Percentiles rank a stretch among this genome's conserved stretches.
phyloP scores from a whole-genome alignment of 2,113 vertebrate genomes.

The Hippocampus mohnikei region DNA sequence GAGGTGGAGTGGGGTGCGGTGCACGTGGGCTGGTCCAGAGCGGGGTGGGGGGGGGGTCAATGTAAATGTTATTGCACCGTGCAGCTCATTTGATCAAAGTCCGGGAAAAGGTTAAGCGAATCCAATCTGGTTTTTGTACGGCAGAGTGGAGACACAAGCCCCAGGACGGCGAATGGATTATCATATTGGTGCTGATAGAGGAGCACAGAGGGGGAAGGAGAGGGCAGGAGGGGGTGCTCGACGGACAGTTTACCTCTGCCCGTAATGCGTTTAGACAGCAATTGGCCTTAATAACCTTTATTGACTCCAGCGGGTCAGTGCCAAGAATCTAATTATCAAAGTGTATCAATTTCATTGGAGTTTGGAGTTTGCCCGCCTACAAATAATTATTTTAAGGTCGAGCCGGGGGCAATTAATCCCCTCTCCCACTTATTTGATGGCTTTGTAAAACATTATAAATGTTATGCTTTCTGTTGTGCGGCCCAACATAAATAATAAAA shows the following conservation, averaged over 20 bases:
- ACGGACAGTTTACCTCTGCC: slow-evolving; percentile 78
- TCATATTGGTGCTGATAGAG: slow-evolving; percentile 71
- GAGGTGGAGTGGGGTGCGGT: slow-evolving; percentile 14
- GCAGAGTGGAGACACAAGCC: slow-evolving; percentile 78
- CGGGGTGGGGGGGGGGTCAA: slow-evolving; percentile 64
- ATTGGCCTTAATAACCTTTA: slow-evolving; percentile 92
- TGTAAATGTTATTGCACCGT: slow-evolving; percentile 84
- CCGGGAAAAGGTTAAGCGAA: slow-evolving; percentile 82
- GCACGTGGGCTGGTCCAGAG: background rate
- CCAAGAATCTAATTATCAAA: slow-evolving; percentile 92
- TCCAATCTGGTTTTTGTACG: slow-evolving; percentile 83
- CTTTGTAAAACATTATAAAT: slow-evolving; percentile 81
- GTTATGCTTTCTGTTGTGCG: slow-evolving; percentile 68
- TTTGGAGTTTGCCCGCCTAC: slow-evolving; percentile 80
- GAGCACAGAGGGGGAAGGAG: slow-evolving; percentile 7
- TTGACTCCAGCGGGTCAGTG: slow-evolving; percentile 83
- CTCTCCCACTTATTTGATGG: slow-evolving; percentile 80
- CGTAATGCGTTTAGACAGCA: slow-evolving; percentile 80
- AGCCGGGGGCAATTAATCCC: slow-evolving; percentile 81
- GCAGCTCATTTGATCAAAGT: slow-evolving; percentile 82
- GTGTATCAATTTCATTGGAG: slow-evolving; percentile 86
- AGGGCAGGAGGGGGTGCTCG: slow-evolving; percentile 73
- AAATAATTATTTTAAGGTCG: slow-evolving; percentile 85
- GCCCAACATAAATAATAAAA: slow-evolving; percentile 63
- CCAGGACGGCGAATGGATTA: slow-evolving; percentile 78